Conservation (phyloP, 2,113 vertebrate species). For the Setophaga kirtlandii region DNA sequence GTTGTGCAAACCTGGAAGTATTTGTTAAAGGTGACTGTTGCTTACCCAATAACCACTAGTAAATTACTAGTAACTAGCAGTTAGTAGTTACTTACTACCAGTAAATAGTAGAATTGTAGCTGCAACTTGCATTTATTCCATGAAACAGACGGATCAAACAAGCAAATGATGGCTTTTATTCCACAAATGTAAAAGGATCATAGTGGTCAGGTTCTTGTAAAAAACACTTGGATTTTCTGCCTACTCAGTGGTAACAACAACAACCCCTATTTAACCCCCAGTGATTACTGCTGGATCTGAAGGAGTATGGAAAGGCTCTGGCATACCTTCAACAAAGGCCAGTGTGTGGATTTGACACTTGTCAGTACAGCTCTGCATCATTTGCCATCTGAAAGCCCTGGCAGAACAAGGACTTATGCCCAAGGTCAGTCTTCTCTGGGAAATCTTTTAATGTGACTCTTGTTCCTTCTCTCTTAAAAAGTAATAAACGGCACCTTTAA, state of each 20-base stretch:
- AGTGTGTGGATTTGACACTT: slow-evolving; percentile 17
- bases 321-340: not conserved
- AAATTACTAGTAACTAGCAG: not conserved
- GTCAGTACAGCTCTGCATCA: slow-evolving; percentile 25
- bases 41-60: not conserved
- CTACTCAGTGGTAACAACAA: not conserved
- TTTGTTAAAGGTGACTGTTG: not conserved
- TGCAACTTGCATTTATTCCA: not conserved
- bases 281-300: not conserved
- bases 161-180: not conserved
- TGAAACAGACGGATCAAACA: not conserved
- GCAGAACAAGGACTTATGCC: slow-evolving; percentile 32
- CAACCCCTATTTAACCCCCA: not conserved
- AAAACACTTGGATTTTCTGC: not conserved
- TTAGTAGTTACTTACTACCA: not conserved
- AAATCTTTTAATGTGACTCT: not conserved
- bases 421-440: slow-evolving; percentile 10
- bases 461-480: not conserved
- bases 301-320: not conserved
- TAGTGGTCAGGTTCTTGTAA: not conserved
- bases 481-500: not conserved
- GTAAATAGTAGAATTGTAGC: not conserved
- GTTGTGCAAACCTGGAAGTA: not conserved
- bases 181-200: not conserved
- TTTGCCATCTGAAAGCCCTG: not conserved